Evolutionary conservation across 2,113 vertebrate genomes (phyloP).

Genomic region (Petaurus breviceps): DNA sequence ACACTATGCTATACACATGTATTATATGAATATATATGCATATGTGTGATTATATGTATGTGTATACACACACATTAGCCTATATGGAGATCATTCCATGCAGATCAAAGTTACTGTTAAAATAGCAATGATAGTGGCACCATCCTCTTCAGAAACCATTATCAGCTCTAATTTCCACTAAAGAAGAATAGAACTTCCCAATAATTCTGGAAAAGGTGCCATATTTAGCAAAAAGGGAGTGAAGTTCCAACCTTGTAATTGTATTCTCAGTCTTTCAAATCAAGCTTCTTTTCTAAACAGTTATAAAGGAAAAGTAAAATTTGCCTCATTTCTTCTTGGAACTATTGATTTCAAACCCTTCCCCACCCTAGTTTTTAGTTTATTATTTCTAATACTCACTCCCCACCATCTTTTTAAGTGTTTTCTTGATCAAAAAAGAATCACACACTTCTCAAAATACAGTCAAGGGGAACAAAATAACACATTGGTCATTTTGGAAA

Average conservation of each 20-base stretch:
- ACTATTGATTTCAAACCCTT: background rate
- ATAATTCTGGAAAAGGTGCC: background rate
- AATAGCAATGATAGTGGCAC: background rate
- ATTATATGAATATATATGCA: background rate
- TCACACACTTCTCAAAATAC: background rate
- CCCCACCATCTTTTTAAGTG: too few relatives aligned
- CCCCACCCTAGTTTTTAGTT: background rate
- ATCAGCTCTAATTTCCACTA: background rate
- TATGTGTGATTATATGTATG: background rate
- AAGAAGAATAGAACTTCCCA: background rate
- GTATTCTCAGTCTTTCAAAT: slow-evolving; percentile 3
- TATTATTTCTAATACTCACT: too few relatives aligned
- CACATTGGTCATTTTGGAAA: background rate
- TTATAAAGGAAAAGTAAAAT: background rate
- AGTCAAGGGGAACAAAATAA: background rate
- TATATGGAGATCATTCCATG: background rate
- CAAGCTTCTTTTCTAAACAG: background rate
- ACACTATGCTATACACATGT: background rate
- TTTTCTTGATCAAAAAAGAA: background rate
- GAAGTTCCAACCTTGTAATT: background rate
- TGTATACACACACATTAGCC: background rate
- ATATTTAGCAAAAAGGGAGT: background rate
- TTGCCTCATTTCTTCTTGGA: background rate
- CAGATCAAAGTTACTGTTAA: background rate
- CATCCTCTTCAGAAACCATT: background rate